Evolutionary conservation across 1,140 invertebrate species (phyloP).

Genomic region (Pectinophora gossypiella): DNA sequence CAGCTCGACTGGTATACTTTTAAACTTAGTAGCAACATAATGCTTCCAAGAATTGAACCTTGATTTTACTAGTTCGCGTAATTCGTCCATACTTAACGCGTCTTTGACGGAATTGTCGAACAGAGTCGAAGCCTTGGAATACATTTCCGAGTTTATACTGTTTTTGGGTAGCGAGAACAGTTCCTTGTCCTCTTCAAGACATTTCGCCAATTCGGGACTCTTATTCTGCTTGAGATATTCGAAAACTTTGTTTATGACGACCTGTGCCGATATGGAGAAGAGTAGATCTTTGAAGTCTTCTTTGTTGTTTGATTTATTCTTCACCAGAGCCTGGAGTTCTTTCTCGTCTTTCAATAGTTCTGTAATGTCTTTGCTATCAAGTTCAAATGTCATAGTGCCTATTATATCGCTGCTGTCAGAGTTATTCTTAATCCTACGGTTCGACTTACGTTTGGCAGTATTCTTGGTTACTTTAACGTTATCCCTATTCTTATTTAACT

Average conservation of each 20-base stretch:
- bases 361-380: slow-evolving; percentile 48
- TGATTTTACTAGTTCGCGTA: slow-evolving; percentile 43
- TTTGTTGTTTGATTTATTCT: slow-evolving; percentile 41
- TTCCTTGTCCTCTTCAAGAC: slow-evolving; percentile 44
- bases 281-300: slow-evolving; percentile 55
- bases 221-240: slow-evolving; percentile 59
- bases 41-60: slow-evolving; percentile 58
- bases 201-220: slow-evolving; percentile 45
- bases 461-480: slow-evolving; percentile 63
- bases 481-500: slow-evolving; percentile 52
- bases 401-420: slow-evolving; percentile 31
- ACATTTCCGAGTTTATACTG: slow-evolving; percentile 46
- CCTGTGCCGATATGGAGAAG: slow-evolving; percentile 57
- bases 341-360: slow-evolving; percentile 54
- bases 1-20: slow-evolving; percentile 51
- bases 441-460: slow-evolving; percentile 58
- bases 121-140: slow-evolving; percentile 43
- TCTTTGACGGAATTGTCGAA: slow-evolving; percentile 63
- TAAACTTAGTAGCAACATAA: slow-evolving; percentile 52
- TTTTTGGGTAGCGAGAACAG: slow-evolving; percentile 33
- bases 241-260: slow-evolving; percentile 59
- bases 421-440: slow-evolving; percentile 43
- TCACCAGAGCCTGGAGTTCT: slow-evolving; percentile 44
- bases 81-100: slow-evolving; percentile 51
- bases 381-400: slow-evolving; percentile 44